Evolutionary conservation across 2,113 vertebrate genomes (phyloP), one percentile per base, ranked within the genome.

Genomic region (Nothocercus nigrocapillus): DNA sequence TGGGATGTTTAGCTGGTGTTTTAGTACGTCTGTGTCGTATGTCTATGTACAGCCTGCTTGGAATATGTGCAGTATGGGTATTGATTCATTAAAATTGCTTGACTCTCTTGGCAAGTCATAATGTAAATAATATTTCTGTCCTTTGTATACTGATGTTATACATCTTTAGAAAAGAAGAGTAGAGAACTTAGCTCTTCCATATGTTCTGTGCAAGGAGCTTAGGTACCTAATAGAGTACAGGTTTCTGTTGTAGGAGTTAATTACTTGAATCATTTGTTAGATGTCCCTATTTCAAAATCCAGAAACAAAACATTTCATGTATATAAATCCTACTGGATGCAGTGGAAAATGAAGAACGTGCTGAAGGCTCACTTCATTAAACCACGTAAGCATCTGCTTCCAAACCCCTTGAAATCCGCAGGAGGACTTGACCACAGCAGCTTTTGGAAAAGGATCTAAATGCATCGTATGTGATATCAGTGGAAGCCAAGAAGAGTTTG

Each of bases 1-100:
- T 45, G 19, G 12, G 21, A 38, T 38, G 56, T 7, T 56, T 38
- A 7, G 0, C 0, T 32, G 3, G 7, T 51, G 17, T 74, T 63
- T 69, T 51, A 47, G 40, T n/a, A 11, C 6, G 12, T 56, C 34
- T 78, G 63, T 63, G 27, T 20, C 62, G 47, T 47, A 38, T 27
- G 10, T 32, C 11, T 32, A 21, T 51, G 58, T 62, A 45, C 36
- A 27, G n/a, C 36, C 58, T 38, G 13, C 20, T 28, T 49, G 51
- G 44, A 62, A 28, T 18, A 73, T 38, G 45, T 62, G 19, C 59
- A 30, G 58, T 19, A 17, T 59, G 40, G 14, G 13, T 76, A 34
- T 62, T 12, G 14, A 78, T 40, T 78, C 45, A 47, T 76, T 22
- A 63, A 10, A 63, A 15, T 20, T 32, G 34, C 34, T 51, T 63